phyloP scores from a whole-genome alignment of 2,113 vertebrate genomes.

The Ictalurus punctatus region DNA sequence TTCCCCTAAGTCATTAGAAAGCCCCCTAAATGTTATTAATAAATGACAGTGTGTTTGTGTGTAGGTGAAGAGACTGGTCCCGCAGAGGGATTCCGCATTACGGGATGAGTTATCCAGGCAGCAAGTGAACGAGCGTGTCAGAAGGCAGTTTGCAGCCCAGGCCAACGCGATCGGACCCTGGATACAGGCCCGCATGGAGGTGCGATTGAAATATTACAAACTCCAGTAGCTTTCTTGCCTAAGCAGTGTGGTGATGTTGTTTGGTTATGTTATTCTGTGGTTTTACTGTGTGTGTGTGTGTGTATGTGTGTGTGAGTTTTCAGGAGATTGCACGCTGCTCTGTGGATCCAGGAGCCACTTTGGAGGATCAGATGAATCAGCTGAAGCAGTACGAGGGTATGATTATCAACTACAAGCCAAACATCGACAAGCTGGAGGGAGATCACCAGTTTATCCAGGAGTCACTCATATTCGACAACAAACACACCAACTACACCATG shows the following conservation, averaged over 20 bases:
- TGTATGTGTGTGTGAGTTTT: background rate
- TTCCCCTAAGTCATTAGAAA: background rate
- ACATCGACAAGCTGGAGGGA: slow-evolving; percentile 88
- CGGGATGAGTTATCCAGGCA: slow-evolving; percentile 85
- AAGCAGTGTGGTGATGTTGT: background rate
- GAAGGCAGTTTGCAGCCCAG: slow-evolving; percentile 85
- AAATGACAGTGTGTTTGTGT: slow-evolving; percentile 15
- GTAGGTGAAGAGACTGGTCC: slow-evolving; percentile 85
- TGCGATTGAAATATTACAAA: slow-evolving; percentile 35
- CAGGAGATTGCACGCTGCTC: slow-evolving; percentile 84
- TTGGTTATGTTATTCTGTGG: background rate
- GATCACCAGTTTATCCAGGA: slow-evolving; percentile 90
- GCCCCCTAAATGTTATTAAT: background rate
- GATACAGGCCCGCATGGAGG: slow-evolving; percentile 91
- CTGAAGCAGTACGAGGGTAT: slow-evolving; percentile 85
- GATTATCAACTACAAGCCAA: slow-evolving; percentile 89
- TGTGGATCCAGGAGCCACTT: slow-evolving; percentile 76
- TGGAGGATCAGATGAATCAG: slow-evolving; percentile 90
- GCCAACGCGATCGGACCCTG: slow-evolving; percentile 86
- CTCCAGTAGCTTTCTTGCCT: background rate
- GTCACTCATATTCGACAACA: slow-evolving; percentile 86
- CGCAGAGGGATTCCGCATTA: slow-evolving; percentile 79
- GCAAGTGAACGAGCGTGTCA: slow-evolving; percentile 79
- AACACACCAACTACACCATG: slow-evolving; percentile 88
- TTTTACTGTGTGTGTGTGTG: background rate